A percentile compares a stretch with the other conserved stretches of the same genome.
These are phyloP conservation scores for Monomorium pharaonis DNA, from an alignment of 1,140 invertebrate genomes.

Conservation along the genomic window DNA sequence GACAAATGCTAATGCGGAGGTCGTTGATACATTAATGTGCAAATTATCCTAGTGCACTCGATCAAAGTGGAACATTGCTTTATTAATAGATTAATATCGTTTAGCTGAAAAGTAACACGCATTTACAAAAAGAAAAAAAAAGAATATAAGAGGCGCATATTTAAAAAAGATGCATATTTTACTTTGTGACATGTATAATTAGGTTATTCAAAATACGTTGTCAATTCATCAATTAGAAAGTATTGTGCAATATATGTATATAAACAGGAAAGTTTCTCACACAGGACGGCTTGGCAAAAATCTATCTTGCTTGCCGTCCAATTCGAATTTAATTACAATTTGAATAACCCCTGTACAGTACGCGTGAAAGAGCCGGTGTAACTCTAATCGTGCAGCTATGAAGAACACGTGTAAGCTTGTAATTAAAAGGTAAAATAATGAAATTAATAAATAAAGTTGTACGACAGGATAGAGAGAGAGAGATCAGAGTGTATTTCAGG, in stretches of 20 bases:
- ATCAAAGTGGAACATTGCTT: conserved; percentile 14
- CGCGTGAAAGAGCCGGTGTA: conserved; percentile 8
- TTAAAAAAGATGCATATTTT: conserved; percentile 17
- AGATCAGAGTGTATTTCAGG: conserved; percentile 30
- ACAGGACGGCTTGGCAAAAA: neutral
- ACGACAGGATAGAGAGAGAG: conserved; percentile 39
- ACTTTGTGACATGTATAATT: conserved; percentile 7
- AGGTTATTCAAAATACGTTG: conserved; percentile 47
- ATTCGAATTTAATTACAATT: conserved; percentile 7
- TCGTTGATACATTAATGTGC: conserved; percentile 69
- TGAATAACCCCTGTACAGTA: conserved; percentile 51
- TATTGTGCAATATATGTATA: conserved; percentile 6
- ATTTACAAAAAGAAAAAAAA: conserved; percentile 20
- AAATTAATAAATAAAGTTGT: conserved; percentile 18
- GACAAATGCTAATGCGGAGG: conserved; percentile 59
- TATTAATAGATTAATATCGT: conserved; percentile 52
- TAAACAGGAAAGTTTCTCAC: neutral
- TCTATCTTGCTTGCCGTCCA: neutral
- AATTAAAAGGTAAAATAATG: neutral
- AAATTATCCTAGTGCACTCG: conserved; percentile 66
- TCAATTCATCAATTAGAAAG: conserved; percentile 11
- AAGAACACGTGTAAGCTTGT: conserved; percentile 37
- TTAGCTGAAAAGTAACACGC: conserved; percentile 33
- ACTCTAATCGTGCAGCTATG: conserved; percentile 65
- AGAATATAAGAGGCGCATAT: conserved; percentile 4